A percentile compares a stretch with the other conserved stretches of the same genome.
phyloP scores from a whole-genome alignment of 2,113 vertebrate genomes.

The Bubo scandiacus region DNA sequence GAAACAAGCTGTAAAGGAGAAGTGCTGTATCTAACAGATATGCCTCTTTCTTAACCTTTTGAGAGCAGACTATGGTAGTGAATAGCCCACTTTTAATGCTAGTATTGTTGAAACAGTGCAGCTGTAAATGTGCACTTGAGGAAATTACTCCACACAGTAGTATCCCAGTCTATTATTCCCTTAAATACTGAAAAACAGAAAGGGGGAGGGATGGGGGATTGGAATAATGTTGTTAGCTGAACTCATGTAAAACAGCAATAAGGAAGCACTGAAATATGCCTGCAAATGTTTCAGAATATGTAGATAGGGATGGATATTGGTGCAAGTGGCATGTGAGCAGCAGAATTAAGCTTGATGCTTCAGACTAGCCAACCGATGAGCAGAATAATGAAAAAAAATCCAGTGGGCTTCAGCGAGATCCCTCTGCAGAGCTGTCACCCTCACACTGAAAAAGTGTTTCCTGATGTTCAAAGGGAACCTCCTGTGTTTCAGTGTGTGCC shows the following conservation, averaged over 20 bases:
- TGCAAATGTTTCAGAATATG: not conserved
- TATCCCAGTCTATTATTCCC: not conserved
- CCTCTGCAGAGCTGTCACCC: not conserved
- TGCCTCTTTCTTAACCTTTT: not conserved
- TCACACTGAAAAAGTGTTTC: not conserved
- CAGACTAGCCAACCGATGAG: not conserved
- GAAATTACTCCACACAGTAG: not conserved
- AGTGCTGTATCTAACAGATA: not conserved
- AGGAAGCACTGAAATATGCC: not conserved
- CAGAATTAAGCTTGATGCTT: not conserved
- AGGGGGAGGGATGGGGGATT: fast-evolving
- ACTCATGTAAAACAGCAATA: not conserved
- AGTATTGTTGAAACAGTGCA: not conserved
- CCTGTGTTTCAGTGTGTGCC: not conserved
- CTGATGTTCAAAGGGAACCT: not conserved
- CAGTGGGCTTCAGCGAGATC: not conserved
- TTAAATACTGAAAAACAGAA: not conserved
- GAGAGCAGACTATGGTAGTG: not conserved
- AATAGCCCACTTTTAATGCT: not conserved
- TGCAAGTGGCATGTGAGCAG: not conserved
- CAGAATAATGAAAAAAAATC: not conserved
- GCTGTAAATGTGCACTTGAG: not conserved
- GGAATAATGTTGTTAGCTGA: not conserved
- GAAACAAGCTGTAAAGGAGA: not conserved
- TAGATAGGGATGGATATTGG: not conserved